These are phyloP conservation scores for Scaeva pyrastri DNA, from an alignment of 2,888 invertebrate species.

Conservation along the genomic window DNA sequence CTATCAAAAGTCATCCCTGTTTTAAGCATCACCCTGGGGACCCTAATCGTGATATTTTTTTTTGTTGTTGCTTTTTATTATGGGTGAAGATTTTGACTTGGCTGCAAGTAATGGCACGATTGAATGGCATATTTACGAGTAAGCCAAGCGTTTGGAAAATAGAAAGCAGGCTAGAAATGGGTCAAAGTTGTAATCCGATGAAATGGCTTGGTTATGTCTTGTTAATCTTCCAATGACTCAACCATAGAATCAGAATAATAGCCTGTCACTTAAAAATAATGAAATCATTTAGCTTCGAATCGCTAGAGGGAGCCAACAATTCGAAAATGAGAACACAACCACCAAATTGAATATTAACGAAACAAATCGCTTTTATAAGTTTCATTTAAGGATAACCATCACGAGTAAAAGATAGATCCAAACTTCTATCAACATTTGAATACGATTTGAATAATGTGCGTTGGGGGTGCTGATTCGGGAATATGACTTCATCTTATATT, in stretches of 20 bases:
- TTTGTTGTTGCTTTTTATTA: not conserved
- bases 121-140: not conserved
- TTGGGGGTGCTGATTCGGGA: not conserved
- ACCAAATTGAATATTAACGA: slow-evolving; percentile 11
- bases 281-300: slow-evolving; percentile 14
- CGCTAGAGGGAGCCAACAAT: not conserved
- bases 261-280: slow-evolving; percentile 22
- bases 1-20: slow-evolving; percentile 1
- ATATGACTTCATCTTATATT: not conserved
- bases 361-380: slow-evolving; percentile 6
- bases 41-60: not conserved
- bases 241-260: slow-evolving; percentile 12
- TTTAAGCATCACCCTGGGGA: not conserved
- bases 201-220: not conserved
- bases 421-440: not conserved
- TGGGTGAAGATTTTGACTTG: not conserved
- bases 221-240: not conserved
- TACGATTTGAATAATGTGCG: not conserved
- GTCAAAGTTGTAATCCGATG: slow-evolving; percentile 9
- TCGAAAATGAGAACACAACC: not conserved
- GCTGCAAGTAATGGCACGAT: slow-evolving; percentile 3
- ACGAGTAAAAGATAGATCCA: not conserved
- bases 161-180: not conserved
- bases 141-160: not conserved
- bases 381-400: slow-evolving; percentile 16